phyloP scores from a whole-genome alignment of 2,113 vertebrate genomes.

The Myotis yumanensis region DNA sequence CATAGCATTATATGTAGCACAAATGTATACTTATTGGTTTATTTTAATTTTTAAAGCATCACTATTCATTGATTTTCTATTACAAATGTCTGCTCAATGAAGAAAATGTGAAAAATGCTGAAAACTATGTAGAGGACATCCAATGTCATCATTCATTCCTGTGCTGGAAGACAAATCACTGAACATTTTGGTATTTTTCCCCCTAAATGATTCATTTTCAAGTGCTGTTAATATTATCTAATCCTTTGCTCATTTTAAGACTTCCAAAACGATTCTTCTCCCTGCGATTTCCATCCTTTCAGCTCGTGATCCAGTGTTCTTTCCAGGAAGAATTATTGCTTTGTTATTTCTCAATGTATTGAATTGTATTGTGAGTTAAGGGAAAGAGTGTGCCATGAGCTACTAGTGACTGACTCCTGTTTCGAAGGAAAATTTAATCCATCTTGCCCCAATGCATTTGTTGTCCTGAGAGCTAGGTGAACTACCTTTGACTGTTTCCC shows the following conservation, averaged over 20 bases:
- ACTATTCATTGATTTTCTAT: not conserved
- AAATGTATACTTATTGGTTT: not conserved
- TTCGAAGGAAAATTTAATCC: slow-evolving; percentile 63
- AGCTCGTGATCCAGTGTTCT: slow-evolving; percentile 31
- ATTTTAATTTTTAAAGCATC: slow-evolving; percentile 50
- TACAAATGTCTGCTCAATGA: not conserved
- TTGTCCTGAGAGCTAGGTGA: slow-evolving; percentile 53
- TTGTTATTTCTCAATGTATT: slow-evolving; percentile 43
- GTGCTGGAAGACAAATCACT: not conserved
- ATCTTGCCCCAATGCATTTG: slow-evolving; percentile 70
- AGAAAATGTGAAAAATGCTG: slow-evolving; percentile 14
- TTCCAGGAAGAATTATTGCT: slow-evolving; percentile 45
- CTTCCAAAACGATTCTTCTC: slow-evolving; percentile 12
- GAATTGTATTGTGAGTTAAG: slow-evolving; percentile 3
- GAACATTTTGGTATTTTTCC: not conserved
- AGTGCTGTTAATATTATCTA: not conserved
- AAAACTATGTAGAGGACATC: not conserved
- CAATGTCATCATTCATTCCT: not conserved
- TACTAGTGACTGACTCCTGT: slow-evolving; percentile 22
- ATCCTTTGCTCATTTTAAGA: slow-evolving; percentile 30
- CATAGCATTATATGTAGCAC: not conserved
- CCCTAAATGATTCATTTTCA: slow-evolving; percentile 43
- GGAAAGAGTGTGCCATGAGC: slow-evolving; percentile 32
- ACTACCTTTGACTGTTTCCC: slow-evolving; percentile 67
- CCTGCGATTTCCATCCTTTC: slow-evolving; percentile 29